Evolutionary conservation across 2,888 invertebrate species (phyloP).

Genomic region (Papilio demoleus): DNA sequence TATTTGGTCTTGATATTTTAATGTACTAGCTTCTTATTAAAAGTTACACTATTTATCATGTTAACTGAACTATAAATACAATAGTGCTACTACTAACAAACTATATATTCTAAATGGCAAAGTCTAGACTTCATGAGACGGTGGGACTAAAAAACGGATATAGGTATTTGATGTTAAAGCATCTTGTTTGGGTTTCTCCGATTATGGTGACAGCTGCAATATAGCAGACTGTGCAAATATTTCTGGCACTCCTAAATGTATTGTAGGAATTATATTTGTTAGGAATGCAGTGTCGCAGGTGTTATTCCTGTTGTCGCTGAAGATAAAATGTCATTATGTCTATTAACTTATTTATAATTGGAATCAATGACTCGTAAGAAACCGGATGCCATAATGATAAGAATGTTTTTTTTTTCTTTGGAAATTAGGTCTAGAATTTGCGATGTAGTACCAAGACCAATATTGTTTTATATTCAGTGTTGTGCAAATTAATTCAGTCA

Average conservation of each 20-base stretch:
- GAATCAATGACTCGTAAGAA: neutral
- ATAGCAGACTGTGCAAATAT: constrained; percentile 9
- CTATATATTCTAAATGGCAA: neutral
- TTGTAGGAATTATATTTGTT: neutral
- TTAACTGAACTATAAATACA: too few relatives aligned
- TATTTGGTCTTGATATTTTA: too few relatives aligned
- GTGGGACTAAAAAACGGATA: neutral
- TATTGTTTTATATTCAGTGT: neutral
- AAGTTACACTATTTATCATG: too few relatives aligned
- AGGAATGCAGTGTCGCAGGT: neutral
- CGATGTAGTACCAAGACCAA: neutral
- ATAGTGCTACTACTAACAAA: neutral
- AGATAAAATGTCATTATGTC: neutral
- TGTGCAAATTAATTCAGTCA: neutral
- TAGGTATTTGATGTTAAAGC: neutral
- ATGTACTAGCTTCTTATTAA: neutral
- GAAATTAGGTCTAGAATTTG: neutral
- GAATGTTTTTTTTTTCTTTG: neutral
- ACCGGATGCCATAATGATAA: too few relatives aligned
- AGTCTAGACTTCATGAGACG: neutral
- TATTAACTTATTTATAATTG: neutral
- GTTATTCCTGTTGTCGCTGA: neutral
- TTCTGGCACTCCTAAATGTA: constrained; percentile 17
- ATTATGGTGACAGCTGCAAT: constrained; percentile 12
- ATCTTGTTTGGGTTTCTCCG: constrained; percentile 16